Base-by-base conservation (phyloP, 2,888 invertebrate species). In the Beris chalybata region DNA sequence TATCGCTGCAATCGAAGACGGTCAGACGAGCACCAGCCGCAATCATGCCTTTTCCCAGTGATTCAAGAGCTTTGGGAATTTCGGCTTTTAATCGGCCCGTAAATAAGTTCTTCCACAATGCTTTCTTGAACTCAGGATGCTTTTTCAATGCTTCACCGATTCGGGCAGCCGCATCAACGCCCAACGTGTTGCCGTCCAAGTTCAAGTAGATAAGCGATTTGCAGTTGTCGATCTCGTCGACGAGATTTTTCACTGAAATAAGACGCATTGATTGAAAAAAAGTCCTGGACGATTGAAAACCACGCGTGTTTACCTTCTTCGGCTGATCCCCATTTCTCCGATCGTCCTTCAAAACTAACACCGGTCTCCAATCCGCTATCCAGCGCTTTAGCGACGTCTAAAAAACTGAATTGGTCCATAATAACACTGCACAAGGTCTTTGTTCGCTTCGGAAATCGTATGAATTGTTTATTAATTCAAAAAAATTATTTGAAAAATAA, bases 41-140 rank as follows among this genome's bases (percentile, higher is more conserved):
- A 66, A 92, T 91, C 74, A 99, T 85, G 0, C 94, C 95, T 55
- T 85, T 85, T 0, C 95, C 92, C 0, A 97, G 83, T 67, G 84
- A 84, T 76, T 86, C 83, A 78, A 99, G 79, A 6, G 97, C 95
- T 48, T 87, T 85, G 0, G 98, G 98, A 75, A 99, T 98, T 83
- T 99, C 98, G 0, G 91, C 86, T 80, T 97, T 98, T 82, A 95
- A 86, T 57, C 99, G 84, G 0, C 97, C 93, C 0, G 98, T 98
- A 78, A 99, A 99, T 86, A 99, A 89, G 76, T 99, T 97, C 68
- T 95, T 95, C 92, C 97, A 97, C 64, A 92, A 80, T 0, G 96
- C 96, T 75, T 89, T 86, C 70, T 89, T 84, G 70, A 93, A 85
- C 76, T 92, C 90, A 0, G 91, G 89, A 73, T 93, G 92, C 15